These are phyloP conservation scores for Dufourea novaeangliae DNA, from an alignment of 1,140 invertebrate species.

Conservation along the genomic window DNA sequence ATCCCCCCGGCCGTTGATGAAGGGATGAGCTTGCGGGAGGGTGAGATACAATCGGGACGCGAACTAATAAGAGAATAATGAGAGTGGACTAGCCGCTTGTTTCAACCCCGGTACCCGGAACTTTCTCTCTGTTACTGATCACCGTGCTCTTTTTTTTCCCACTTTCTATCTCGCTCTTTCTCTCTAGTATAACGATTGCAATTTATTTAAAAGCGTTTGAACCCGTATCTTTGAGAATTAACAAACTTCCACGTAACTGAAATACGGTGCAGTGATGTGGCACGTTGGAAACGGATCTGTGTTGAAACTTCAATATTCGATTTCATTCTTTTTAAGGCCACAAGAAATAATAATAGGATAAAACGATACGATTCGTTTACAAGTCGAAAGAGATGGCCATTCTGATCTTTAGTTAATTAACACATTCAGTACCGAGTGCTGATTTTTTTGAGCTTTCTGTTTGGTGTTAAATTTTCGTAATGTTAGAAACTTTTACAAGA, in stretches of 20 bases:
- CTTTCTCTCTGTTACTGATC: slow-evolving; percentile 42
- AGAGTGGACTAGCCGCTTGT: slow-evolving; percentile 12
- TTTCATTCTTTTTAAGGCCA: not conserved
- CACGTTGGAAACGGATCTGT: not conserved
- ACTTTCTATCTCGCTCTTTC: not conserved
- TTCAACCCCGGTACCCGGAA: not conserved
- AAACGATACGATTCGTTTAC: not conserved
- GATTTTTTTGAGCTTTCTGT: no score
- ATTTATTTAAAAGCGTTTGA: slow-evolving; percentile 10
- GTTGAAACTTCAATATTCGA: no score
- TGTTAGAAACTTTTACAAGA: no score
- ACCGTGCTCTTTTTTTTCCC: not conserved
- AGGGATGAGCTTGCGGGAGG: slow-evolving; percentile 22
- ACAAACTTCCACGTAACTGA: not conserved
- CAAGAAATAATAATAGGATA: not conserved
- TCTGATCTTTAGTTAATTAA: no score
- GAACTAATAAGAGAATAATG: slow-evolving; percentile 50
- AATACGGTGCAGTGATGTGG: not conserved
- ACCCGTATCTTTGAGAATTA: slow-evolving; percentile 4
- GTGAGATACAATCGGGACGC: slow-evolving; percentile 36
- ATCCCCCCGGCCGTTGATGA: slow-evolving; percentile 48
- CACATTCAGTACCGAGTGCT: no score
- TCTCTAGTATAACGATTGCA: not conserved
- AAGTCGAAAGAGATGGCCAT: no score
- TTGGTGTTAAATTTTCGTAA: no score